Evolutionary conservation across 2,797 vertebrate species (phyloP).

Genomic region (Arctocebus calabarensis): DNA sequence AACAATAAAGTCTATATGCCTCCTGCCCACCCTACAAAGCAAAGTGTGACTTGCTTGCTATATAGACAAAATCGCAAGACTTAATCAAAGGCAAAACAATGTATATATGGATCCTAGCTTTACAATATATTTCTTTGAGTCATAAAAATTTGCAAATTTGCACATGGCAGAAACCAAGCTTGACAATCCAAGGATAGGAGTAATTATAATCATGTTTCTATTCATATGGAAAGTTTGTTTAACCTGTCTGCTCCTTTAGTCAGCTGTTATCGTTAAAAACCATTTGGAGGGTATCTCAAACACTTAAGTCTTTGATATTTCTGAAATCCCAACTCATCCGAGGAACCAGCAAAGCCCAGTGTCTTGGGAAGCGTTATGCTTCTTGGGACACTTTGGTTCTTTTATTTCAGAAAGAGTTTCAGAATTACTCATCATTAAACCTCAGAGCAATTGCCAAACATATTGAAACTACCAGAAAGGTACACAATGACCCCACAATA

Average conservation of each 20-base stretch:
- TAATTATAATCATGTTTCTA: slow-evolving; percentile 77
- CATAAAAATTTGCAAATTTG: slow-evolving; percentile 81
- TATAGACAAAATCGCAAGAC: slow-evolving; percentile 70
- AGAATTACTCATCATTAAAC: neutral
- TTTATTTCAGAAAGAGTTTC: neutral
- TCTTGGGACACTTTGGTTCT: neutral
- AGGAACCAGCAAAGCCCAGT: neutral
- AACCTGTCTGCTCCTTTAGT: slow-evolving; percentile 72
- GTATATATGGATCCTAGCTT: slow-evolving; percentile 65
- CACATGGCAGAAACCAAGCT: slow-evolving; percentile 74
- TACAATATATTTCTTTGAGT: slow-evolving; percentile 64
- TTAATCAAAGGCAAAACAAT: slow-evolving; percentile 70
- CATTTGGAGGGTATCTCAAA: slow-evolving; percentile 16
- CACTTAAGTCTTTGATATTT: neutral
- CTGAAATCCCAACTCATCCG: neutral
- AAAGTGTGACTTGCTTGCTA: slow-evolving; percentile 48
- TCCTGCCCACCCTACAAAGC: neutral
- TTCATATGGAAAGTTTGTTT: slow-evolving; percentile 73
- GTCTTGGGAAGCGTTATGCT: neutral
- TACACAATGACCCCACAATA: neutral
- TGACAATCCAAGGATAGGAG: slow-evolving; percentile 77
- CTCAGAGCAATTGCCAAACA: neutral
- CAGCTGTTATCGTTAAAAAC: slow-evolving; percentile 64
- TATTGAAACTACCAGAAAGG: neutral
- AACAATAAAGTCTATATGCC: neutral